phyloP scores from a whole-genome alignment of 2,113 vertebrate genomes.

The Melanotaenia duboulayi region DNA sequence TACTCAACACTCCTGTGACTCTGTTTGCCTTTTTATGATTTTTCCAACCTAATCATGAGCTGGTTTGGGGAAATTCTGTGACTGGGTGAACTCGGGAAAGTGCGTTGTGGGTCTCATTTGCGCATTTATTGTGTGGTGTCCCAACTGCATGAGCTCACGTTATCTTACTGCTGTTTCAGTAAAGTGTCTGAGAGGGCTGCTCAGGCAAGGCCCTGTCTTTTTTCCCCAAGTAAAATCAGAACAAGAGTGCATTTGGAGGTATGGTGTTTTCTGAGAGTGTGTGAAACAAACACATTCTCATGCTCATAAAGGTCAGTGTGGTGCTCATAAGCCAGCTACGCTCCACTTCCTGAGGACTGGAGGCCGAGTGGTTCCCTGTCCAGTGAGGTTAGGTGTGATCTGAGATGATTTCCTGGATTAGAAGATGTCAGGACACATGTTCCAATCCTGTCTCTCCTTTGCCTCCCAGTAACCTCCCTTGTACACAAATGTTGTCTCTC shows the following conservation, averaged over 20 bases:
- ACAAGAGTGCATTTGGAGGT: constrained; percentile 67
- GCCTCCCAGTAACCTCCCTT: constrained; percentile 98
- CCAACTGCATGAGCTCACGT: constrained; percentile 21
- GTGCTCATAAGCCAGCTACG: constrained; percentile 44
- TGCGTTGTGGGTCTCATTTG: constrained; percentile 61
- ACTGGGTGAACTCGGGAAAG: constrained; percentile 58
- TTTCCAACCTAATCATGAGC: constrained; percentile 16
- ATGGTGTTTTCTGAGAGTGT: constrained; percentile 59
- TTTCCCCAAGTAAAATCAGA: constrained; percentile 42
- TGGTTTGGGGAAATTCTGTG: constrained; percentile 36
- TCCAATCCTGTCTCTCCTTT: constrained; percentile 95
- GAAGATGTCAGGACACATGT: constrained; percentile 92
- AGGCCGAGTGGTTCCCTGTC: constrained; percentile 47
- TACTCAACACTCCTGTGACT: constrained; percentile 16
- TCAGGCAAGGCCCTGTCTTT: constrained; percentile 6
- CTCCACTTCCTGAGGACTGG: constrained; percentile 35
- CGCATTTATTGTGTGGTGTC: constrained; percentile 32
- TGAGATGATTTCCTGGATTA: constrained; percentile 75
- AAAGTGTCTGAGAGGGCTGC: constrained; percentile 23
- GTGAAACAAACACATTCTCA: constrained; percentile 56
- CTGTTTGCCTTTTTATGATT: constrained; percentile 9
- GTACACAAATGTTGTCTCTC: constrained; percentile 91
- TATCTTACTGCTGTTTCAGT: constrained; percentile 41
- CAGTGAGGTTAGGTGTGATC: constrained; percentile 45
- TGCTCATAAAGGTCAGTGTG: constrained; percentile 56